phyloP scores from a whole-genome alignment of 2,888 invertebrate species.

The Caenorhabditis sp. region DNA sequence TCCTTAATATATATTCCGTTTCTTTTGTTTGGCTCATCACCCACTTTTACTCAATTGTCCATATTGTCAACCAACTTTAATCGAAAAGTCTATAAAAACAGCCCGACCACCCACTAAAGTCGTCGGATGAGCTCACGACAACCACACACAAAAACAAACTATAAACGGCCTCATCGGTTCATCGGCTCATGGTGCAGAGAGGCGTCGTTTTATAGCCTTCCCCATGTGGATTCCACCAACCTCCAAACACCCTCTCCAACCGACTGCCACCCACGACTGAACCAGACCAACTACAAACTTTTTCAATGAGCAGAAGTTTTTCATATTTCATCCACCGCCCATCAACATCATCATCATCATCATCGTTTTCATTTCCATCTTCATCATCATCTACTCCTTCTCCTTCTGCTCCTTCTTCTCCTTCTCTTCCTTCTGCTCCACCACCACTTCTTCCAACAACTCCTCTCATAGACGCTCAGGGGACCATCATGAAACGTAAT shows the following conservation, averaged over 20 bases:
- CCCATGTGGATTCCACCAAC: background rate
- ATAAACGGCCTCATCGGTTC: slow-evolving; percentile 1
- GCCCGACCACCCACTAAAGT: slow-evolving; percentile 17
- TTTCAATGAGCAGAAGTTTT: slow-evolving; percentile 26
- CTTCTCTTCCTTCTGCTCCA: no score
- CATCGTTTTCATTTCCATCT: slow-evolving; percentile 2
- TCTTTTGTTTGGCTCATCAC: no score
- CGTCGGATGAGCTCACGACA: slow-evolving; percentile 1
- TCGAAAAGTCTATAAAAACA: background rate
- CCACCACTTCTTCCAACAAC: slow-evolving; percentile 22
- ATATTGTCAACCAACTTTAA: background rate
- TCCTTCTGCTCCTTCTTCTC: no score
- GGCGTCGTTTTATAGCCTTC: slow-evolving; percentile 24
- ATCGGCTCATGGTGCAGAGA: slow-evolving; percentile 3
- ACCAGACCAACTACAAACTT: slow-evolving; percentile 11
- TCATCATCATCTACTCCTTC: slow-evolving; percentile 35
- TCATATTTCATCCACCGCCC: no score
- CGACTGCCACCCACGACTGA: slow-evolving; percentile 5
- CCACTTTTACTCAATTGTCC: background rate
- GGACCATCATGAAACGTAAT: slow-evolving; percentile 60
- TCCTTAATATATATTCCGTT: no score
- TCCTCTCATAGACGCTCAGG: slow-evolving; percentile 29
- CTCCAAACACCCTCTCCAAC: slow-evolving; percentile 16
- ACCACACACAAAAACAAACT: no score
- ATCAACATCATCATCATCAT: no score